A percentile compares a stretch with the other conserved stretches of the same genome.
phyloP scores from a whole-genome alignment of 1,140 invertebrate genomes.

The Orchestia grillus region DNA sequence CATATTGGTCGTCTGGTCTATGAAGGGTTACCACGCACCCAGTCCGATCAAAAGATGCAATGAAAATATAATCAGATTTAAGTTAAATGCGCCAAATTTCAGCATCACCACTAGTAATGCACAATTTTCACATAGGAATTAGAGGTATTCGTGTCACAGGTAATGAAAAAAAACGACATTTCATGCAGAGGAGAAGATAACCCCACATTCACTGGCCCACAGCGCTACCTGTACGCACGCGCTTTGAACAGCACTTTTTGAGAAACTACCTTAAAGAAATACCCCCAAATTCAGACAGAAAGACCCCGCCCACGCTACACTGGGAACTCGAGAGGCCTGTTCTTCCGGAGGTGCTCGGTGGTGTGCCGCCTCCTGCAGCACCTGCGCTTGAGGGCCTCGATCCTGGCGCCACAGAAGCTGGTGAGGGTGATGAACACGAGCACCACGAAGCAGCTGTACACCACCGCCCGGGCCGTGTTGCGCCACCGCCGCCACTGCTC shows the following conservation, averaged over 20 bases:
- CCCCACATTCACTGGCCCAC: neutral
- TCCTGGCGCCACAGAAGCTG: conserved; percentile 21
- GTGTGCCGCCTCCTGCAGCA: neutral
- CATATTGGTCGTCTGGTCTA: too few relatives aligned
- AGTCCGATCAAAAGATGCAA: too few relatives aligned
- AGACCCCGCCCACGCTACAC: neutral
- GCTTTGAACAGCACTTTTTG: neutral
- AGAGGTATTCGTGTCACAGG: too few relatives aligned
- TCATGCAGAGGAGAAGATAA: neutral
- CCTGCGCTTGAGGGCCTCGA: conserved; percentile 29
- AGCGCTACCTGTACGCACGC: neutral
- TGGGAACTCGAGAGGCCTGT: neutral
- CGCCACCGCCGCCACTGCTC: conserved; percentile 74
- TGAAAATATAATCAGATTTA: too few relatives aligned
- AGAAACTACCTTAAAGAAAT: neutral
- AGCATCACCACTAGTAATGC: too few relatives aligned
- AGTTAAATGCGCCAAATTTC: too few relatives aligned
- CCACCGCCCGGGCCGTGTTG: conserved; percentile 60
- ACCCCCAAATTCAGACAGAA: neutral
- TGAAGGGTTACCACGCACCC: too few relatives aligned
- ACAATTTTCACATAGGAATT: too few relatives aligned
- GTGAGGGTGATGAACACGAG: conserved; percentile 56
- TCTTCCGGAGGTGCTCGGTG: neutral
- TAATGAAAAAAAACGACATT: too few relatives aligned
- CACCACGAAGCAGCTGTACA: conserved; percentile 40